Conservation (phyloP, 2,113 vertebrate genomes). For the Gnathonemus echidnorhynchus region DNA sequence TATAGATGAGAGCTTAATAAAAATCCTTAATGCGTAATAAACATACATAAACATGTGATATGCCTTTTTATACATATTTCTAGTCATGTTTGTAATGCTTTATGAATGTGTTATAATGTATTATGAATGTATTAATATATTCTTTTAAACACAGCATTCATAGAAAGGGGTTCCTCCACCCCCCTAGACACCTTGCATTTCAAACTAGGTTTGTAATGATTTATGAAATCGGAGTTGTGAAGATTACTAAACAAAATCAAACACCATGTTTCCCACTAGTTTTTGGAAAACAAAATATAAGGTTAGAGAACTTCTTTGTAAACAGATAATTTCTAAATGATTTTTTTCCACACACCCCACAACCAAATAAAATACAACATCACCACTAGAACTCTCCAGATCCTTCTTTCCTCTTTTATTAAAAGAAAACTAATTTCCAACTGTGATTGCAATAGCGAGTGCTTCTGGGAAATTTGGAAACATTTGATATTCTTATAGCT, state of each 20-base stretch:
- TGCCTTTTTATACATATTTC: neutral
- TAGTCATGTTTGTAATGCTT: neutral
- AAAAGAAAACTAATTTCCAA: slow-evolving; percentile 30
- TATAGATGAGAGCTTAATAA: neutral
- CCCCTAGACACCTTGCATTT: neutral
- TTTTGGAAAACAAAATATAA: neutral
- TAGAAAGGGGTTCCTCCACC: neutral
- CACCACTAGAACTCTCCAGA: neutral
- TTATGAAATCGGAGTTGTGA: neutral
- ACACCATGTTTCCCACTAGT: neutral
- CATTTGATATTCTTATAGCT: neutral
- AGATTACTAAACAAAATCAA: neutral
- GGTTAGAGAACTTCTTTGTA: slow-evolving; percentile 11
- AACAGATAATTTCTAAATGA: slow-evolving; percentile 28
- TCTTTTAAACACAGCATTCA: neutral
- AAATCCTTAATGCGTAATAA: neutral
- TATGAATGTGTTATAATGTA: neutral
- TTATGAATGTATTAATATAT: neutral
- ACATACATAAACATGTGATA: neutral
- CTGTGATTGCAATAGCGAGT: slow-evolving; percentile 28
- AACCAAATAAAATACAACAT: neutral
- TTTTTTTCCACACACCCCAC: neutral
- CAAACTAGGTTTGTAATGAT: neutral
- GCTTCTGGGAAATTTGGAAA: slow-evolving; percentile 23
- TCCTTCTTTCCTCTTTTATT: neutral